phyloP scores from a whole-genome alignment of 2,797 vertebrate species.

The Columba guinea region DNA sequence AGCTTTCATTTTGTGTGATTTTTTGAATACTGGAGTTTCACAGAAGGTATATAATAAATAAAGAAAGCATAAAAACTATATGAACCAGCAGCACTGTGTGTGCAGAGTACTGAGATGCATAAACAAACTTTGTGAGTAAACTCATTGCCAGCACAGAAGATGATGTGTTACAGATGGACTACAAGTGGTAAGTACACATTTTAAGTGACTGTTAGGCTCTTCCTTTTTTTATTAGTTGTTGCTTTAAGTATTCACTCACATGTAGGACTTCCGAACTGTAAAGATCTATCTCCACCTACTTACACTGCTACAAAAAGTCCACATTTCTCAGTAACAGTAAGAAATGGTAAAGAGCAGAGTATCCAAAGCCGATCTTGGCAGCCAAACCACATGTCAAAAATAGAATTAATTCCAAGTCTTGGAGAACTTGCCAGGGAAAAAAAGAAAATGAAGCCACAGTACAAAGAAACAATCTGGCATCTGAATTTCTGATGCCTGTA shows the following conservation, averaged over 20 bases:
- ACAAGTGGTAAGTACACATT: background rate
- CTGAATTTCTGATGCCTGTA: background rate
- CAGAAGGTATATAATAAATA: rapidly evolving
- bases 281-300: background rate
- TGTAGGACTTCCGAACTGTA: background rate
- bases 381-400: background rate
- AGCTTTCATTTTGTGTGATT: background rate
- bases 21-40: background rate
- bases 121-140: background rate
- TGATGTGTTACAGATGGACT: background rate
- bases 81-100: rapidly evolving
- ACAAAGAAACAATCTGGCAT: background rate
- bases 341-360: background rate
- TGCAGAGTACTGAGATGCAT: background rate
- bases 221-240: background rate
- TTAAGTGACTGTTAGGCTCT: background rate
- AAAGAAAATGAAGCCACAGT: background rate
- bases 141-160: background rate
- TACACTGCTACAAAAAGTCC: background rate
- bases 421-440: background rate
- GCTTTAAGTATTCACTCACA: background rate
- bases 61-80: background rate
- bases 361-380: background rate
- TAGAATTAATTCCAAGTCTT: background rate
- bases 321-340: background rate